A percentile compares a stretch with the other conserved stretches of the same genome.
phyloP scores from a whole-genome alignment of 1,140 invertebrate species.

The Meteorus sp. region DNA sequence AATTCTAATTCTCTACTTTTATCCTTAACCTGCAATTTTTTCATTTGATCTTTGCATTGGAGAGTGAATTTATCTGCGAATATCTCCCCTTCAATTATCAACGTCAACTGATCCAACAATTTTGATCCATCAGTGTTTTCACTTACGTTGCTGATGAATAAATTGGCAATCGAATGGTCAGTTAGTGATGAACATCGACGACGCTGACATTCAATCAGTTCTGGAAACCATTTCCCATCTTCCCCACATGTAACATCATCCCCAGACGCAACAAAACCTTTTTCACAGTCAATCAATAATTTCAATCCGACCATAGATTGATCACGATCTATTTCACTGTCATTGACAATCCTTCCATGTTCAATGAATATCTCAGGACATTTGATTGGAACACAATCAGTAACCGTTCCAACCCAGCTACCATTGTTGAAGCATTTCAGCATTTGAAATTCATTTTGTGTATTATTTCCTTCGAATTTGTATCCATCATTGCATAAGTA shows the following conservation, averaged over 20 bases:
- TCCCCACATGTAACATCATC: neutral
- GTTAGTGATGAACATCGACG: neutral
- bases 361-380: slow-evolving; percentile 34
- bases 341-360: slow-evolving; percentile 25
- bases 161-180: neutral
- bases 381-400: slow-evolving; percentile 34
- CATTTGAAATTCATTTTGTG: slow-evolving; percentile 33
- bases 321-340: neutral
- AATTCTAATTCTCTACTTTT: too few relatives aligned
- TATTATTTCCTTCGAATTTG: slow-evolving; percentile 36
- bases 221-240: neutral
- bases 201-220: neutral
- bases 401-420: slow-evolving; percentile 44
- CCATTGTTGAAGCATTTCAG: slow-evolving; percentile 47
- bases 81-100: slow-evolving; percentile 29
- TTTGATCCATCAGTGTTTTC: neutral
- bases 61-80: slow-evolving; percentile 34
- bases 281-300: neutral
- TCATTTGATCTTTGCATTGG: slow-evolving; percentile 29
- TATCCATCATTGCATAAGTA: slow-evolving; percentile 37
- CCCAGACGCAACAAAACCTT: neutral
- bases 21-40: slow-evolving; percentile 24
- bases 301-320: neutral
- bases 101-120: neutral
- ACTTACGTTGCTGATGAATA: neutral